phyloP scores from a whole-genome alignment of 2,888 invertebrate species.

The Morpho achilles region DNA sequence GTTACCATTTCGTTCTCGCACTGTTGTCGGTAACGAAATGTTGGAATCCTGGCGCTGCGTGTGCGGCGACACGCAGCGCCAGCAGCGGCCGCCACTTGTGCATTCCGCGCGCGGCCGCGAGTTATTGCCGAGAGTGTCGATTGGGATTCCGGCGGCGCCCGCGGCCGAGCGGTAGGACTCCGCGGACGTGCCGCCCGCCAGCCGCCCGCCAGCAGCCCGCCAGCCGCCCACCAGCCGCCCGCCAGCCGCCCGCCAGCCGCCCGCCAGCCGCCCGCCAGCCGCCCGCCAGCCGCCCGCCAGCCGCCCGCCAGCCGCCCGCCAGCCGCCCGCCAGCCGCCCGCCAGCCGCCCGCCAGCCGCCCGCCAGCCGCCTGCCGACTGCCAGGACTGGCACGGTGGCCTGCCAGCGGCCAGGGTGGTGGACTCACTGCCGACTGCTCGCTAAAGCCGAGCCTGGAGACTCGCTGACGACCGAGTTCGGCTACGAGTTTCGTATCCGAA shows the following conservation, averaged over 20 bases:
- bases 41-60: neutral
- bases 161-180: conserved; percentile 33
- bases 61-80: neutral
- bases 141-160: conserved; percentile 50
- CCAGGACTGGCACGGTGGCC: no score
- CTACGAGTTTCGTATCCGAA: no score
- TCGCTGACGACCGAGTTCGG: no score
- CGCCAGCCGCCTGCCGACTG: conserved; percentile 1
- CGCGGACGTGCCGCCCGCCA: conserved; percentile 29
- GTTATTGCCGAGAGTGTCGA: conserved; percentile 52
- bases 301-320: conserved; percentile 17
- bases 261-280: no score
- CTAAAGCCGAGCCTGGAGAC: conserved; percentile 6
- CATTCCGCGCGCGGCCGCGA: conserved; percentile 46
- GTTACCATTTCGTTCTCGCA: no score
- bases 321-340: conserved; percentile 19
- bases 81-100: conserved; percentile 37
- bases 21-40: no score
- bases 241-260: conserved; percentile 1
- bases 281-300: conserved; percentile 17
- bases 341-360: conserved; percentile 3
- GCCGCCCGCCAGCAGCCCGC: conserved; percentile 17
- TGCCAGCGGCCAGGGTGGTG: neutral
- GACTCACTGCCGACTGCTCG: conserved; percentile 5
- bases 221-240: conserved; percentile 19